Base-by-base conservation (phyloP, 2,113 vertebrate genomes). In the Ivindomyrus marchei region DNA sequence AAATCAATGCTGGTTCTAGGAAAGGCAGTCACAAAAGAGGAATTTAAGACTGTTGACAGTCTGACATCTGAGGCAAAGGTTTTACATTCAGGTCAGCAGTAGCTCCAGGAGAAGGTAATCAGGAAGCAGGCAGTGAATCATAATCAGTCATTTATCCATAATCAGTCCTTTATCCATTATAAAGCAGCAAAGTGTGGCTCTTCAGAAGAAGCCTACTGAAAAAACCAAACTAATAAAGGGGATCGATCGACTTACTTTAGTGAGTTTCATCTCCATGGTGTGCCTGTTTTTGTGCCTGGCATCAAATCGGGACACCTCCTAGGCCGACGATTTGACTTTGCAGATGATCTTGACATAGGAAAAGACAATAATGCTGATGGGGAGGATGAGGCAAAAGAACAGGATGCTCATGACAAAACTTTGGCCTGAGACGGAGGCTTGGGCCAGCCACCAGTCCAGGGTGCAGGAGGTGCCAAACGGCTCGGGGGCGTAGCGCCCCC, bases 391-490 rank as follows among this genome's bases (percentile, higher is more conserved):
- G 92, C 98, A 99, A 94, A 98, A 99, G 95, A 98, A 96, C 53
- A 99, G 96, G 90, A 99, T 98, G 92, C 95, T 94, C 94, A 99
- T 90, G 92, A 99, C 95, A 88, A 99, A 99, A 91, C 93, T 95
- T 93, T 98, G 97, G 21, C 98, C 98, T 0, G 96, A 95, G 52
- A 97, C 93, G 0, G 98, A 98, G 27, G 97, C 95, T 93, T 98
- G 98, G 0, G 98, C 97, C 93, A 98, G 94, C 98, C 98, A 98
- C 98, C 98, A 99, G 94, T 99, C 97, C 95, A 99, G 93, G 0
- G 98, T 98, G 94, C 98, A 99, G 1, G 98, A 98, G 24, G 98
- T 99, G 88, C 98, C 98, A 9, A 98, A 99, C 0, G 98, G 98
- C 91, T 99, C 98, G 0, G 98, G 98, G 39, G 96, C 97, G 0